Conservation (phyloP, 2,113 vertebrate genomes). For the Tinamus guttatus region DNA sequence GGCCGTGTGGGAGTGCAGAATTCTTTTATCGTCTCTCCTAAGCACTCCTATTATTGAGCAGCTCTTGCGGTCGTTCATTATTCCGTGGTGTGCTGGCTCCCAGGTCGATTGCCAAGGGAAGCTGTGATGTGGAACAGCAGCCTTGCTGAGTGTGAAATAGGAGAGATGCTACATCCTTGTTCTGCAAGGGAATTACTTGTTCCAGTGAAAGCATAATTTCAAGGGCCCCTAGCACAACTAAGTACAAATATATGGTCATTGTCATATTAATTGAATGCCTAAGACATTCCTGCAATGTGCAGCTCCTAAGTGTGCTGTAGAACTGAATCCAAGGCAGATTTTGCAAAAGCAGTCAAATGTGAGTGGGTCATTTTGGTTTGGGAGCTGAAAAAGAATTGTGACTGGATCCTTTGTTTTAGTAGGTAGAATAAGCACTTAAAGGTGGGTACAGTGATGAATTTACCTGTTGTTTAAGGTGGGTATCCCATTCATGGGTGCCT, state of each 20-base stretch:
- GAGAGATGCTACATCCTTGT: not conserved
- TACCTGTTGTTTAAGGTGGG: not conserved
- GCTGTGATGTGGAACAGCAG: not conserved
- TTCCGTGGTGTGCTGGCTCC: not conserved
- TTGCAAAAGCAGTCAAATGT: not conserved
- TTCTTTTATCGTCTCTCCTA: slow-evolving; percentile 30
- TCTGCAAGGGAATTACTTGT: not conserved
- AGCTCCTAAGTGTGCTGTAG: not conserved
- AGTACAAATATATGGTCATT: not conserved
- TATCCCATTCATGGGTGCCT: not conserved
- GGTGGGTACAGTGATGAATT: not conserved
- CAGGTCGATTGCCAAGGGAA: not conserved
- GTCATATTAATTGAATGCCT: not conserved
- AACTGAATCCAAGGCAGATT: not conserved
- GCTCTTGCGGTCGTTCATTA: slow-evolving; percentile 17
- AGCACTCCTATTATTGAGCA: not conserved
- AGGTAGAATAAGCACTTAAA: not conserved
- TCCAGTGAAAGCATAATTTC: not conserved
- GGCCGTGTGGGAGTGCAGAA: not conserved
- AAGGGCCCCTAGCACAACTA: not conserved
- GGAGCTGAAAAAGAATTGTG: not conserved
- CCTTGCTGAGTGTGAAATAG: not conserved
- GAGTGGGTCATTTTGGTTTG: not conserved
- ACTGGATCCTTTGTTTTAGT: not conserved
- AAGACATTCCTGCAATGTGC: not conserved